Base-by-base conservation (phyloP, 2,797 vertebrate species). In the Halcyon leucocephala region DNA sequence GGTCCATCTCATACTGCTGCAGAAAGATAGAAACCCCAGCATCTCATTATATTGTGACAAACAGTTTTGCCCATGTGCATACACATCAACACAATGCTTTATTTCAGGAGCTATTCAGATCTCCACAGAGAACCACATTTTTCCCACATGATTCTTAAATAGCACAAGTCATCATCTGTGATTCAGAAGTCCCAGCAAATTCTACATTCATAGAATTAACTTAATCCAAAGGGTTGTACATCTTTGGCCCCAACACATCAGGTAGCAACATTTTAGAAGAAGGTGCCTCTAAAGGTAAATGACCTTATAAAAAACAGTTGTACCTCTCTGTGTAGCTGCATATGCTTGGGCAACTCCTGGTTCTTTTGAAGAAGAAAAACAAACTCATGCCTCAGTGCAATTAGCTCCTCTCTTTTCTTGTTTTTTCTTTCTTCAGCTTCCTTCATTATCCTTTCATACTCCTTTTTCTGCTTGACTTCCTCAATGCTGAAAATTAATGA, bases 1-100 rank as follows among this genome's bases (percentile, higher is more conserved):
- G 89, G 93, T 99, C 98, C 91, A 99, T 76, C 94, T 98, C 98
- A 93, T 98, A 98, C 83, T 99, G 98, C 99, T 99, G 89, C 37
- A 96, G 44, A 96, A 48, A 98, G 67, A 76, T 42, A 91, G 12
- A 73, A 95, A 72, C 81, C 7, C 6, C 67, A 91, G 8, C 7
- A 66, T 21, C 61, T 39, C 14, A n/a, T 69, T 66, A 76, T 28
- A 48, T 52, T 65, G 24, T 35, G 33, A 35, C 22, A 35, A 17
- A 35, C 78, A 64, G 51, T 91, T 90, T 86, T 83, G 29, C 18
- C 29, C 46, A 25, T 29, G 7, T 76, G n/a, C 20, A 49, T 6
- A 37, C 42, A 58, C 19, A 57, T 81, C 24, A 70, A 37, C 58
- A 84, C 18, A 67, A 62, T 29, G 17, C 31, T 82, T 76, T 66